A percentile compares a stretch with the other conserved stretches of the same genome.
These are phyloP conservation scores for Intellagama lesueurii DNA, from an alignment of 2,797 vertebrate species.

Conservation along the genomic window DNA sequence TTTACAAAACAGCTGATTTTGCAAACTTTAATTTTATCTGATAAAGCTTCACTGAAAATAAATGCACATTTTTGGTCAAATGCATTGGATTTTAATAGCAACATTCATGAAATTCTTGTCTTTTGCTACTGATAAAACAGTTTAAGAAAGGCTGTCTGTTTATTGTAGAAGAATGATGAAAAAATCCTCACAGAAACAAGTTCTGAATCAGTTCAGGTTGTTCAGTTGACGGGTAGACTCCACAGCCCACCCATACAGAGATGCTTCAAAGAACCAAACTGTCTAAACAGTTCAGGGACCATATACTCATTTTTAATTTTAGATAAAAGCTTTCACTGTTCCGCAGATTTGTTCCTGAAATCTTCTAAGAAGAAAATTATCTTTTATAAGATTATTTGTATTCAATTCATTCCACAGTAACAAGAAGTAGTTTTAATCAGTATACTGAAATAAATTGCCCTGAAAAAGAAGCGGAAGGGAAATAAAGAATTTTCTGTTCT, in stretches of 20 bases:
- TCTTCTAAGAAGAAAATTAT: slow-evolving; percentile 43
- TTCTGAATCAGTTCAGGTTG: not conserved
- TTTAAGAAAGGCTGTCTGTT: slow-evolving; percentile 4
- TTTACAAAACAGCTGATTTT: too few relatives aligned
- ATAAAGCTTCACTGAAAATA: not conserved
- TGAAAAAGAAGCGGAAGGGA: slow-evolving; percentile 26
- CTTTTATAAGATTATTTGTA: slow-evolving; percentile 44
- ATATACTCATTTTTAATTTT: slow-evolving; percentile 33
- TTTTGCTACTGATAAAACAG: not conserved
- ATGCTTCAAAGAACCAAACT: slow-evolving; percentile 13
- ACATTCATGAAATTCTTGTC: not conserved
- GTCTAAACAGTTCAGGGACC: not conserved
- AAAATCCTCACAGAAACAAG: not conserved
- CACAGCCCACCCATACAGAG: not conserved
- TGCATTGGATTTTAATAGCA: not conserved
- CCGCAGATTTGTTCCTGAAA: slow-evolving; percentile 27
- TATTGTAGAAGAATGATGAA: not conserved
- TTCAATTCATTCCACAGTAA: slow-evolving; percentile 34
- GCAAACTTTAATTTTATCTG: too few relatives aligned
- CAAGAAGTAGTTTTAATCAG: slow-evolving; percentile 43
- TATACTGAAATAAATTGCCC: slow-evolving; percentile 43
- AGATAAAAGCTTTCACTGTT: slow-evolving; percentile 41
- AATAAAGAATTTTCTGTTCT: slow-evolving; percentile 38
- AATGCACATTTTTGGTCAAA: not conserved
- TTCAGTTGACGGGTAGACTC: not conserved